Conservation (phyloP, 1,140 invertebrate genomes). For the Musca domestica region DNA sequence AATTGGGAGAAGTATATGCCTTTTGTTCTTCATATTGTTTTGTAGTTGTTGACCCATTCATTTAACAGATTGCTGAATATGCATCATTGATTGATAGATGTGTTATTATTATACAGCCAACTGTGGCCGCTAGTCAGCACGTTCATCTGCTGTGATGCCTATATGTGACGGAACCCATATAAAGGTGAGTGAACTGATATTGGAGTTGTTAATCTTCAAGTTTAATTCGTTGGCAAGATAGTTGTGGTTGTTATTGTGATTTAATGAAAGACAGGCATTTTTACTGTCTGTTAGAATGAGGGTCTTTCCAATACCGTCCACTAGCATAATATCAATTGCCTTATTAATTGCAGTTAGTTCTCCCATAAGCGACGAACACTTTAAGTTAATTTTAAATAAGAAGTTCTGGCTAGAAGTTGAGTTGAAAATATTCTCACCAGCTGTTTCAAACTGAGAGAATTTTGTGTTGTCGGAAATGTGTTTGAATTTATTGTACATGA, state of each 20-base stretch:
- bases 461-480: background rate
- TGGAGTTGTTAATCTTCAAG: background rate
- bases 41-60: background rate
- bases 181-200: background rate
- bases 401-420: background rate
- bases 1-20: background rate
- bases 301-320: background rate
- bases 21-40: background rate
- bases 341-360: background rate
- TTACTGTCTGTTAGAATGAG: background rate
- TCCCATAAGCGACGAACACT: background rate
- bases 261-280: background rate
- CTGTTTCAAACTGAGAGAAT: background rate
- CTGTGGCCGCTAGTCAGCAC: background rate
- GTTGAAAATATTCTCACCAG: background rate
- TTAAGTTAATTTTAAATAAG: background rate
- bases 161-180: background rate
- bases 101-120: background rate
- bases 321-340: background rate
- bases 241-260: background rate
- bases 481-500: background rate
- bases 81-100: background rate
- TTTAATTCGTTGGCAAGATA: background rate
- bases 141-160: background rate
- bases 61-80: background rate